These are phyloP conservation scores for Gallinago undulata DNA, from an alignment of 2,113 vertebrate genomes.

Conservation along the genomic window DNA sequence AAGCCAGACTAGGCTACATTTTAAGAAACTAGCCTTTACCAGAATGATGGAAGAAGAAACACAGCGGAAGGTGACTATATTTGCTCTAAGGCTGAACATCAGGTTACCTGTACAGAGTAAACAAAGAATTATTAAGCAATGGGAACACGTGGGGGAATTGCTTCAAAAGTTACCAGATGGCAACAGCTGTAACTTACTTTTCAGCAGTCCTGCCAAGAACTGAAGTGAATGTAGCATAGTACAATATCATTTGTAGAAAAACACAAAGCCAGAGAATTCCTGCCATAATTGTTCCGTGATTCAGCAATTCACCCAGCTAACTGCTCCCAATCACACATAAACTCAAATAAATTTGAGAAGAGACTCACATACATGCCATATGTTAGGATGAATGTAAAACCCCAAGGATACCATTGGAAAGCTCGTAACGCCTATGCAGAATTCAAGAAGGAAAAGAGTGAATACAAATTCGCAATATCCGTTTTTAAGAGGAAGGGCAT, in stretches of 20 bases:
- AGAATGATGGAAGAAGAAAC: not conserved
- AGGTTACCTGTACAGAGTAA: not conserved
- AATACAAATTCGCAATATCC: conserved; percentile 34
- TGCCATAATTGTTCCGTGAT: conserved; percentile 68
- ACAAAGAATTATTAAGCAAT: not conserved
- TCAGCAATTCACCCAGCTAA: conserved; percentile 68
- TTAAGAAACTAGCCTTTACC: not conserved
- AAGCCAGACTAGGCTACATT: not conserved
- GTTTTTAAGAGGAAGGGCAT: conserved; percentile 21
- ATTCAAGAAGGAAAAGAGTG: not conserved
- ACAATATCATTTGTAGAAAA: conserved; percentile 48
- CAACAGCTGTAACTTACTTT: conserved; percentile 39
- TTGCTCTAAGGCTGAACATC: not conserved
- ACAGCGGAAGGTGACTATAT: not conserved
- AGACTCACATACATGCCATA: conserved; percentile 61
- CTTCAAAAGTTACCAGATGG: conserved; percentile 59
- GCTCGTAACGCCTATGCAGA: not conserved
- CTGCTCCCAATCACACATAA: conserved; percentile 64
- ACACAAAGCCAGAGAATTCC: not conserved
- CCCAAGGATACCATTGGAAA: conserved; percentile 36
- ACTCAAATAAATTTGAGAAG: conserved; percentile 60
- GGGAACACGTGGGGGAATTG: not conserved
- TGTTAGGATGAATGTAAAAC: conserved; percentile 61
- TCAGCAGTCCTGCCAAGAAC: conserved; percentile 12
- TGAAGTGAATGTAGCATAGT: not conserved